Evolutionary conservation across 2,113 vertebrate genomes (phyloP).

Genomic region (Nematolebias whitei): DNA sequence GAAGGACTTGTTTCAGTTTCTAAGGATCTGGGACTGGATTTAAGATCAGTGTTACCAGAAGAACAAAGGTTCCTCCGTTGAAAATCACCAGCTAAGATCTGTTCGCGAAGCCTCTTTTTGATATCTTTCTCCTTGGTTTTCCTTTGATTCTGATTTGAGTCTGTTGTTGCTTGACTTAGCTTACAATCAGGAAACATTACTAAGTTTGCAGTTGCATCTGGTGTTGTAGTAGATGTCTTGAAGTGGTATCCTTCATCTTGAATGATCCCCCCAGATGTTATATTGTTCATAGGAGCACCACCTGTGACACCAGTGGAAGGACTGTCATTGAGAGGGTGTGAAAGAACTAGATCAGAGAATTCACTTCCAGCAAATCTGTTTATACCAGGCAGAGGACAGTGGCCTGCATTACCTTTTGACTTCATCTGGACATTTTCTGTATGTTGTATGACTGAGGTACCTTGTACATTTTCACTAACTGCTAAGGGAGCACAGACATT

Average conservation of each 20-base stretch:
- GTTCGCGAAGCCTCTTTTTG: constrained; percentile 81
- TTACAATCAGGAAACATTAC: constrained; percentile 38
- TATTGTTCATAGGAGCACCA: constrained; percentile 36
- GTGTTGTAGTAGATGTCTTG: constrained; percentile 34
- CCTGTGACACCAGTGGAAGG: constrained; percentile 55
- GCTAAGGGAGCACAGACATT: constrained; percentile 46
- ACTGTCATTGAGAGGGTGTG: constrained; percentile 80
- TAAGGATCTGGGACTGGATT: constrained; percentile 26
- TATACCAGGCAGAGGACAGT: constrained; percentile 77
- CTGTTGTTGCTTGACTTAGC: constrained; percentile 17
- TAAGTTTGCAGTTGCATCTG: constrained; percentile 42
- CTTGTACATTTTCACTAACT: constrained; percentile 50
- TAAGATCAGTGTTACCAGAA: constrained; percentile 56
- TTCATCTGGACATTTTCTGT: constrained; percentile 68
- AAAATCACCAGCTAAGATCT: constrained; percentile 85
- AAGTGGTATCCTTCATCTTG: constrained; percentile 45
- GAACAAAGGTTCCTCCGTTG: constrained; percentile 72
- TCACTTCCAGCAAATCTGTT: constrained; percentile 71
- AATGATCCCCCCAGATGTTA: constrained; percentile 17
- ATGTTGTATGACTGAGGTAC: constrained; percentile 77
- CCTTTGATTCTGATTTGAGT: constrained; percentile 11
- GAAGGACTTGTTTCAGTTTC: constrained; percentile 19
- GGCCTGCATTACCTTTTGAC: constrained; percentile 59
- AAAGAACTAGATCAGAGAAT: constrained; percentile 72
- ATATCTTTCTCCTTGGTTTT: constrained; percentile 78